Conservation (phyloP, 2,797 vertebrate genomes). For the Eutrigla gurnardus region DNA sequence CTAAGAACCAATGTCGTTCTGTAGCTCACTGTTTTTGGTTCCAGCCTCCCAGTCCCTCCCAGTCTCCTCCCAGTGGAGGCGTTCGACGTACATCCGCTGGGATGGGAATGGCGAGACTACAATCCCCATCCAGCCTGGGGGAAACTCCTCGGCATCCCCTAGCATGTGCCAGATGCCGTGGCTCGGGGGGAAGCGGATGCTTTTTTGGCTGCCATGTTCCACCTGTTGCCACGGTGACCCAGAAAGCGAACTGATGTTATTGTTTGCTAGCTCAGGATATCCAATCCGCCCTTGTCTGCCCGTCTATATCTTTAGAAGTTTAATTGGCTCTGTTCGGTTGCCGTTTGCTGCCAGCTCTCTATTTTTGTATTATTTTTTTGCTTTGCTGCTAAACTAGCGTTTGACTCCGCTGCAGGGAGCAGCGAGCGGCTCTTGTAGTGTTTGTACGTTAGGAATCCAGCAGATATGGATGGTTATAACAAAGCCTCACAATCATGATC, state of each 20-base stretch:
- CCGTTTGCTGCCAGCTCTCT: conserved; percentile 7
- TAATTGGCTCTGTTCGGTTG: conserved; percentile 31
- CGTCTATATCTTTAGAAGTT: conserved; percentile 22
- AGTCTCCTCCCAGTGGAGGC: background rate
- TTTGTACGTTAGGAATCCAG: conserved; percentile 24
- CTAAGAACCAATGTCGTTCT: conserved; percentile 1
- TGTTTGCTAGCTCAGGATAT: conserved; percentile 5
- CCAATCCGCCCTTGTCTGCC: background rate
- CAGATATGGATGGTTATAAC: conserved; percentile 16
- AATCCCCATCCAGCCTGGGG: conserved; percentile 1
- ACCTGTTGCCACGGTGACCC: conserved; percentile 5
- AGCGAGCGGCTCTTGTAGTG: conserved; percentile 10
- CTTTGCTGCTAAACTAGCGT: conserved; percentile 27
- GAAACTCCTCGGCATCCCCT: background rate
- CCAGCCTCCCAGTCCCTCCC: too few species aligned
- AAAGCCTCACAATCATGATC: conserved; percentile 33
- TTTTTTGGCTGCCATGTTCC: background rate
- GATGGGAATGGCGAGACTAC: conserved; percentile 17
- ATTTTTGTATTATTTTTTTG: background rate
- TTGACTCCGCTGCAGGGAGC: conserved; percentile 32
- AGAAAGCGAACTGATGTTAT: background rate
- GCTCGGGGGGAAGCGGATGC: background rate
- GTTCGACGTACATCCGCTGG: background rate
- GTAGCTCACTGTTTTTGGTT: conserved; percentile 8
- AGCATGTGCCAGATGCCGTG: background rate